Base-by-base conservation (phyloP, 2,113 vertebrate genomes). In the Ondatra zibethicus region DNA sequence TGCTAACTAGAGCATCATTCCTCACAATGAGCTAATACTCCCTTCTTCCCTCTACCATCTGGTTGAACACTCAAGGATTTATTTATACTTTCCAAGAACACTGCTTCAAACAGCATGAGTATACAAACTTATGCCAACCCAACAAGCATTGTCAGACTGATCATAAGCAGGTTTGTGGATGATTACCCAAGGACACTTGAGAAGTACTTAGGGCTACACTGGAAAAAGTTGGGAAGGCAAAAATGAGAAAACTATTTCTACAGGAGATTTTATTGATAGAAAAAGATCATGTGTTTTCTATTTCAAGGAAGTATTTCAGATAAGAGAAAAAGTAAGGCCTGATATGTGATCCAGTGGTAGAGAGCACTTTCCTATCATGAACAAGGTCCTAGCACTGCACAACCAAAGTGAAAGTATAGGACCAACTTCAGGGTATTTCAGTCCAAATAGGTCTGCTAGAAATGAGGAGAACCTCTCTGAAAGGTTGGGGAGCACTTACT, bases 191-290 rank as follows among this genome's bases (percentile, higher is more conserved):
- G 45, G n/a, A 47, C 82, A 88, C 61, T 70, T 76, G 84, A 95
- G 87, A 95, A 66, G 61, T 84, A 91, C 63, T 36, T 78, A 73
- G 76, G 63, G 9, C 52, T 65, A 89, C 65, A 52, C 36, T 89
- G 73, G 88, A 89, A 93, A 96, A 92, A 63, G 14, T 17, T 65
- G 25, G 80, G 45, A 16, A 17, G 25, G 12, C 21, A 88, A 55
- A 50, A 91, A 70, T 88, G 66, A 93, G 8, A 95, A 93, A 96
- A 86, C 10, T 39, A 89, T 92, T 92, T 92, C 19, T 92, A 50
- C 29, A 89, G 36, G 70, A 76, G 63, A 89, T 89, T 68, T 96
- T 76, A 92, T 13, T 88, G 75, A 87, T 63, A 36, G 72, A 47
- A 61, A 80, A 77, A 78, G 70, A 27, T 23, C 19, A 27, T 65